phyloP scores from a whole-genome alignment of 2,888 invertebrate species.

The Chrysolina americana region DNA sequence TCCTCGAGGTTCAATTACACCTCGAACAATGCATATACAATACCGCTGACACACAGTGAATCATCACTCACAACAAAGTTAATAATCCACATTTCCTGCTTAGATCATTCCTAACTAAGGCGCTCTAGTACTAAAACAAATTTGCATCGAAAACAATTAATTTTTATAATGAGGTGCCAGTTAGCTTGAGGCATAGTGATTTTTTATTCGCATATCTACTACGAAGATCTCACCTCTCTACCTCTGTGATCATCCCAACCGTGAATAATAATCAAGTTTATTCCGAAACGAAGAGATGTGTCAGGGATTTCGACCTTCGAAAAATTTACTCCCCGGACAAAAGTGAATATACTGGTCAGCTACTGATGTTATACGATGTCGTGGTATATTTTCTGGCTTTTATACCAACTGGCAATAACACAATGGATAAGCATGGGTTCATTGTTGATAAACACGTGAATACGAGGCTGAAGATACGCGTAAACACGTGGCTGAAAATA shows the following conservation, averaged over 20 bases:
- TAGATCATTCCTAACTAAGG: slow-evolving; percentile 5
- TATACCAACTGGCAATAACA: no score
- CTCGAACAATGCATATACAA: background rate
- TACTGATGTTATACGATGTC: background rate
- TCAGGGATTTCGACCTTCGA: slow-evolving; percentile 23
- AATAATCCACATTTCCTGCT: slow-evolving; percentile 22
- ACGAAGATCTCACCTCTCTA: background rate
- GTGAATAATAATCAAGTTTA: background rate
- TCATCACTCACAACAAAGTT: slow-evolving; percentile 6
- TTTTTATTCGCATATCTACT: slow-evolving; percentile 21
- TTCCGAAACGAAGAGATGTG: slow-evolving; percentile 7
- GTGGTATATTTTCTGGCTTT: no score
- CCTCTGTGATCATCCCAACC: background rate
- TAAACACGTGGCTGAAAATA: no score
- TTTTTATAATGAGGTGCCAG: slow-evolving; percentile 15
- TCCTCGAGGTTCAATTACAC: background rate
- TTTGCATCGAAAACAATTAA: slow-evolving; percentile 27
- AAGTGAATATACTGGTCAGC: slow-evolving; percentile 9
- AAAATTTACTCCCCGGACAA: background rate
- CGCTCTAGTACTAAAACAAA: slow-evolving; percentile 13
- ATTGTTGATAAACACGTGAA: no score
- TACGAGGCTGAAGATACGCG: no score
- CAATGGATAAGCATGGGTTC: no score
- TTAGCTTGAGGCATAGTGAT: background rate
- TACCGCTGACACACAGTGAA: background rate